Base-by-base conservation (phyloP, 1,140 invertebrate species). In the Hesperophylax magnus region DNA sequence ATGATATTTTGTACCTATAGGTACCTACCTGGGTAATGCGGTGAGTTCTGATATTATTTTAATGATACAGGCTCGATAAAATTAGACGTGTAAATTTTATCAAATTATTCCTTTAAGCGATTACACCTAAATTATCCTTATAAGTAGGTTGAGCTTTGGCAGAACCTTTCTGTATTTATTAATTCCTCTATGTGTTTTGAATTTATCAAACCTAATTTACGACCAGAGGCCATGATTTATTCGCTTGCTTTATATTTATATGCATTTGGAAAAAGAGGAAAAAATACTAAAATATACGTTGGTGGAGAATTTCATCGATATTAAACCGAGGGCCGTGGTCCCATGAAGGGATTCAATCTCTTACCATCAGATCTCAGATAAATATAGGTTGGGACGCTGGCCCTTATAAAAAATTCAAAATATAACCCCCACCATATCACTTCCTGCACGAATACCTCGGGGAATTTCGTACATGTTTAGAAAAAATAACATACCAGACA, bases 321-420 rank as follows among this genome's bases (percentile, higher is more conserved):
- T 75, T 75, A 75, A 72, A 75, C 56, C 34, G 17, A 75, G 54
- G 72, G 54, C 20, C 15, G 31, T 39, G 20, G 56, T 58, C 22
- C 58, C 47, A 22, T 22, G 56, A 67, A 67, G 65, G 61, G 63
- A 52, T 67, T 78, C 60, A 53, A 69, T 72, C 78, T 79, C 60
- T 60, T 72, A 27, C 39, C 78, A 52, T 67, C 69, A 34, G 56
- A 78, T 65, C 27, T 60, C 18, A 76, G 82, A 83, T 83, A 83
- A 83, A 80, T 83, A 83, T 78, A 83, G 82, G 76, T 58, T 56
- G 65, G 69, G 52, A 63, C 53, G 82, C 77, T 72, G 65, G 69
- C 63, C 54, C 77, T 61, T 71, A 80, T 83, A 78, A 83, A 83
- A 81, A 72, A 83, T 81, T 81, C 79, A 74, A 67, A 83, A 74